Percentiles rank a stretch among this genome's conserved stretches.
phyloP scores from a whole-genome alignment of 2,797 vertebrate species.

The Oreochromis grahami region DNA sequence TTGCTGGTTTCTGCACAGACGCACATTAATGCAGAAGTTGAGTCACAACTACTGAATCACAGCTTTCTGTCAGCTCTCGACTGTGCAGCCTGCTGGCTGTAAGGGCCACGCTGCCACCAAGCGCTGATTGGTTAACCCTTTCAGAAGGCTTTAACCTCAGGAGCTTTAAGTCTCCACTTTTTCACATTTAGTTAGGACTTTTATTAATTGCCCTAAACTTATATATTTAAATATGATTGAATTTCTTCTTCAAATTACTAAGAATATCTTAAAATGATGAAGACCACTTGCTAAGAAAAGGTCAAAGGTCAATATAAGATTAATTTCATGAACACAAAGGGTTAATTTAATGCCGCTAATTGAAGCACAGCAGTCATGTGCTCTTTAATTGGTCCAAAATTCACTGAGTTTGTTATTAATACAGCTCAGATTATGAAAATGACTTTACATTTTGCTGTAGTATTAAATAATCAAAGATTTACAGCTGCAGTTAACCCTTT shows the following conservation, averaged over 20 bases:
- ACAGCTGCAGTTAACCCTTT: conserved; percentile 53
- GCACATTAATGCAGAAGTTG: not conserved
- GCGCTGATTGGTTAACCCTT: conserved; percentile 18
- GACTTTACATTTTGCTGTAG: not conserved
- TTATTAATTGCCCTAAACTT: fast-evolving
- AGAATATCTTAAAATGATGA: not conserved
- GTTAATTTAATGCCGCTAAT: conserved; percentile 15
- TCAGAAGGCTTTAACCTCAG: not conserved
- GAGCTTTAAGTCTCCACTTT: not conserved
- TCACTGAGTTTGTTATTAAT: not conserved
- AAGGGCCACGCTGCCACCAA: not conserved
- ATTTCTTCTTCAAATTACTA: fast-evolving
- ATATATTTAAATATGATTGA: not conserved
- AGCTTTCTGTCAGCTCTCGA: not conserved
- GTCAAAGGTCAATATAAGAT: not conserved
- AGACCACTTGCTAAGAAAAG: fast-evolving
- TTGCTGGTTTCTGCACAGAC: not conserved
- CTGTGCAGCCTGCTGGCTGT: not conserved
- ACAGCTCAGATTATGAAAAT: not conserved
- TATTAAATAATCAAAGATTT: not conserved
- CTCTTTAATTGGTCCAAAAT: fast-evolving
- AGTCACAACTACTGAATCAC: not conserved
- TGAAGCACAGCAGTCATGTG: not conserved
- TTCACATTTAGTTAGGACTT: not conserved
- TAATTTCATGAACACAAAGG: not conserved